Evolutionary conservation across 2,888 invertebrate genomes (phyloP), one percentile per base, ranked within the genome.

Genomic region (Pseudococcus longispinus): DNA sequence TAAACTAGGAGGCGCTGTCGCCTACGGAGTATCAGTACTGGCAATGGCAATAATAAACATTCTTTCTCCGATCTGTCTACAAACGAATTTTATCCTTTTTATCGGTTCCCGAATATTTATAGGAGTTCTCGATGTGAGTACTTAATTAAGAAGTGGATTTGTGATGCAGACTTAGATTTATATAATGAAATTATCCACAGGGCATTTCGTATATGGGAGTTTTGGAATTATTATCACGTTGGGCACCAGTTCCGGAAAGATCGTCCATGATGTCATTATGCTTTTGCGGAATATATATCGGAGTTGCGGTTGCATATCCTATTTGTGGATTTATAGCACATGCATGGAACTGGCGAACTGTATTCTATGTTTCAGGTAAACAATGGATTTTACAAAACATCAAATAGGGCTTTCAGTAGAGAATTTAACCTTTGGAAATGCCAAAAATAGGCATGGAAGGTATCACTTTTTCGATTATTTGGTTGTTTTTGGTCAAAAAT

Each of bases 311-410:
- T 29, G 26, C 74, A 3, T 80, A 80, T 55, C 86, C 86, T 6
- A 55, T 86, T 23, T 80, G 51, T 46, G 86, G 86, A 74, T 80
- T 20, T 37, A 15, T 86, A 26, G 80, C 86, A 8, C 15, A 80
- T 32, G 9, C 5, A 23, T 86, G 29, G 74, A 55, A 42, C 32
- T 86, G 86, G 86, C 26, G 13, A 6, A 20, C 29, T 11, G 46
- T 80, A 20, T 86, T 77, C 37, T 86, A 86, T 20, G 18, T 95
- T 0, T 95, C 95, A 88, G 95, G 94, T 91, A 89, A 9, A n/a
- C 3, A 23, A 65, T 1, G 55, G 13, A 20, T 2, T n/a, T 60
- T 60, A 20, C 20, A 46, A 8, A 60, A 8, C 0, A 11, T 60
- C 51, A 13, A 51, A 13, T 13, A 51, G 13, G 51, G 4, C 1